Base-by-base conservation (phyloP, 2,113 vertebrate genomes). In the Campylomormyrus tamandua region DNA sequence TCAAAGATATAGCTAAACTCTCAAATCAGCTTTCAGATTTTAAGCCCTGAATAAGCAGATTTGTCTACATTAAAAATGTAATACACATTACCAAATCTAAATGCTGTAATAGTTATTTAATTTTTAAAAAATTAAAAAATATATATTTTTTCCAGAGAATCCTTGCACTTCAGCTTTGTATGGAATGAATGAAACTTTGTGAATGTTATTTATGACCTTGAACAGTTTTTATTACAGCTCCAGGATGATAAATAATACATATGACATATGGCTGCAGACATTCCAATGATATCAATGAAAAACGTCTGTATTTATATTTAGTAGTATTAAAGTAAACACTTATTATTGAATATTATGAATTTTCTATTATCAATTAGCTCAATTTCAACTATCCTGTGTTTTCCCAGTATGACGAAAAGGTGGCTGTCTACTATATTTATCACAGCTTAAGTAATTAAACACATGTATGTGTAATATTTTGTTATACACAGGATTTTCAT, bases 21-120 rank as follows among this genome's bases (percentile, higher is more conserved):
- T 93, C 97, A 97, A 97, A 97, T 96, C 95, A 96, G 97, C 97
- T 98, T 98, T 98, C 97, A 96, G 62, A 66, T 31, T 66, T 27
- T 66, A 9, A 66, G n/a, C 58, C n/a, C 58, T 66, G 62, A 27
- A 66, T 66, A 27, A 66, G 62, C 62, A 27, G n/a, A 66, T 66
- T 66, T 66, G n/a, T 31, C 62, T 66, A n/a, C 1, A 27, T 66
- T n/a, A 58, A 66, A 98, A 98, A 97, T 94, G 94, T 56, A 93
- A 94, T 96, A 95, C 94, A 92, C 95, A 95, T 94, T 95, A 92
- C 92, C 96, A 95, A 94, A 95, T 96, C 95, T 88, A 94, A 95
- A 96, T 96, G 94, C 94, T 94, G 87, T 94, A 92, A 96, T 93
- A 10, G 24, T 66, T 27, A 66, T 66, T 66, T 11, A 27, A 31